These are phyloP conservation scores for Rattus rattus DNA, from an alignment of 2,113 vertebrate genomes.

Conservation along the genomic window DNA sequence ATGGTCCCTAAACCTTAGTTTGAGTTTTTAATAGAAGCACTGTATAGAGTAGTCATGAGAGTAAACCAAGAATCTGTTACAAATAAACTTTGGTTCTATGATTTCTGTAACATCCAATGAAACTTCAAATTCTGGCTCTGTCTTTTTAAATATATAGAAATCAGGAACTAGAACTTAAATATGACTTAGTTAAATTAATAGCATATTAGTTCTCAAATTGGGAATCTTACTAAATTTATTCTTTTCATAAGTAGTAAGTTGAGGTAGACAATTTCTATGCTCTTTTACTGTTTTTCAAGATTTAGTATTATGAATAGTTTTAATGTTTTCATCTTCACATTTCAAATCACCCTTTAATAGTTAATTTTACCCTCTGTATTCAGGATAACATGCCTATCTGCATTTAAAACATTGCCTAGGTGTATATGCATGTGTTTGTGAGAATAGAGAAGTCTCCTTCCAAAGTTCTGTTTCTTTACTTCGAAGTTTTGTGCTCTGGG, in stretches of 20 bases:
- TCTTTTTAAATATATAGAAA: conserved; percentile 17
- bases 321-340: neutral
- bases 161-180: neutral
- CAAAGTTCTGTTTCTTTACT: neutral
- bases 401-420: neutral
- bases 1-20: neutral
- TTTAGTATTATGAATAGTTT: conserved; percentile 5
- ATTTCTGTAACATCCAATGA: neutral
- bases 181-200: neutral
- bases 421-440: neutral
- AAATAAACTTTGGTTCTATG: neutral
- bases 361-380: neutral
- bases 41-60: neutral
- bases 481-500: neutral
- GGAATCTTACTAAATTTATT: neutral
- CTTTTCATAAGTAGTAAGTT: neutral
- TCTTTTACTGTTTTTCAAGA: neutral
- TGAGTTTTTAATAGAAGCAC: neutral
- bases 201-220: neutral
- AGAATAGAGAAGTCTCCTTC: neutral
- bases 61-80: neutral
- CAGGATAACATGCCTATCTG: neutral
- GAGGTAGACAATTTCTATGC: neutral
- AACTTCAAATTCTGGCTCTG: neutral
- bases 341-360: conserved; percentile 19